Conservation (phyloP, 2,888 invertebrate genomes). For the Pedicia rivosa region DNA sequence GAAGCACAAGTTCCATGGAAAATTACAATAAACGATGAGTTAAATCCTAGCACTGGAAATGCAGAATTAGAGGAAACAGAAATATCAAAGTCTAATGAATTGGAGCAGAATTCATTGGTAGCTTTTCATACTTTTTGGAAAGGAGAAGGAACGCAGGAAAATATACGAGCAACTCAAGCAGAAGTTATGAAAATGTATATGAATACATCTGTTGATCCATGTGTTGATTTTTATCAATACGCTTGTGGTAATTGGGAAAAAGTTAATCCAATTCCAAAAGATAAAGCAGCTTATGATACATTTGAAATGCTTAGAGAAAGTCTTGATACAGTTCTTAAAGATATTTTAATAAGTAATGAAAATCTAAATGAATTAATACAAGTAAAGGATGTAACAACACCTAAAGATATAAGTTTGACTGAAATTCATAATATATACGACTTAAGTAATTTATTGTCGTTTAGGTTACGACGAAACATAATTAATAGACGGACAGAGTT, state of each 20-base stretch:
- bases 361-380: no score
- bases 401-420: neutral
- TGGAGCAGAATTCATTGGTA: constrained; percentile 15
- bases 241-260: constrained; percentile 78
- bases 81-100: constrained; percentile 9
- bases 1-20: constrained; percentile 10
- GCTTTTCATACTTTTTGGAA: constrained; percentile 38
- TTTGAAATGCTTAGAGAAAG: constrained; percentile 80
- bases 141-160: constrained; percentile 34
- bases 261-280: constrained; percentile 73
- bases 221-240: constrained; percentile 70
- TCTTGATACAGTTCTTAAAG: constrained; percentile 48
- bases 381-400: no score
- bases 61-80: constrained; percentile 17
- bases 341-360: constrained; percentile 38
- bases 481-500: constrained; percentile 3
- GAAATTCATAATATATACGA: neutral
- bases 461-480: constrained; percentile 3
- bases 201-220: constrained; percentile 56
- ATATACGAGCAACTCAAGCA: constrained; percentile 44
- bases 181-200: constrained; percentile 61
- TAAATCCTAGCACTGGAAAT: constrained; percentile 20
- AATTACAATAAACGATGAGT: constrained; percentile 21
- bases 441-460: neutral
- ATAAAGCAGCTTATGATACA: constrained; percentile 76